Evolutionary conservation across 1,140 invertebrate species (phyloP).

Genomic region (Zaprionus ghesquierei): DNA sequence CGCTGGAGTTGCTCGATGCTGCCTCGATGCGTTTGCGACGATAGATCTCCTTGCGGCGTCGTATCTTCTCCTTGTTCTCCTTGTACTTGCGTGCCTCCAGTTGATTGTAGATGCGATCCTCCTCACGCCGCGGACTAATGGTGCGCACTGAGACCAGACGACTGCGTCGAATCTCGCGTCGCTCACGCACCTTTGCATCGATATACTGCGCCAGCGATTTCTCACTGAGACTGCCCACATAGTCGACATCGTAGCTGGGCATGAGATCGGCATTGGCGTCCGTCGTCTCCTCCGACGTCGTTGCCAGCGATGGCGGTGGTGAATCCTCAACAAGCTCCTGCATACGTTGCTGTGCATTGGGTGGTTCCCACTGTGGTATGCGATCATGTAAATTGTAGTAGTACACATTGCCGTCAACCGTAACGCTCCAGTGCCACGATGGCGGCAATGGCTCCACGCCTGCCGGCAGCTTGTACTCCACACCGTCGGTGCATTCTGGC

Average conservation of each 20-base stretch:
- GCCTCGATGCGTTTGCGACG: constrained; percentile 64
- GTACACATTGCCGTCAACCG: constrained; percentile 91
- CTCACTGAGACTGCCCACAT: constrained; percentile 33
- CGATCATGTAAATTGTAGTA: constrained; percentile 95
- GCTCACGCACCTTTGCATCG: constrained; percentile 50
- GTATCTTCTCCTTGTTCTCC: constrained; percentile 90
- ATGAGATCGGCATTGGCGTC: constrained; percentile 36
- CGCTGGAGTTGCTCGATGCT: background rate
- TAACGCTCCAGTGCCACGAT: constrained; percentile 93
- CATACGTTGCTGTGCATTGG: constrained; percentile 82
- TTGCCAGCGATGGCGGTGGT: too few relatives aligned
- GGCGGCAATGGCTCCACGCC: constrained; percentile 88
- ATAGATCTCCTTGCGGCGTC: constrained; percentile 87
- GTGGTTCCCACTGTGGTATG: constrained; percentile 94
- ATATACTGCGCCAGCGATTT: constrained; percentile 52
- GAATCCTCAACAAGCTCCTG: constrained; percentile 59
- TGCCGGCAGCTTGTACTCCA: constrained; percentile 83
- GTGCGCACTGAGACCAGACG: constrained; percentile 86
- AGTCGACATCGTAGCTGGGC: constrained; percentile 33
- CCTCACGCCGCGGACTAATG: constrained; percentile 90
- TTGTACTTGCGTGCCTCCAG: constrained; percentile 87
- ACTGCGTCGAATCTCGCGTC: constrained; percentile 55
- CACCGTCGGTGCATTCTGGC: constrained; percentile 22
- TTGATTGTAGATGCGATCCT: constrained; percentile 88
- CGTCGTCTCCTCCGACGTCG: constrained; percentile 6